Evolutionary conservation across 1,140 invertebrate species (phyloP).

Genomic region (Diorhabda sublineata): DNA sequence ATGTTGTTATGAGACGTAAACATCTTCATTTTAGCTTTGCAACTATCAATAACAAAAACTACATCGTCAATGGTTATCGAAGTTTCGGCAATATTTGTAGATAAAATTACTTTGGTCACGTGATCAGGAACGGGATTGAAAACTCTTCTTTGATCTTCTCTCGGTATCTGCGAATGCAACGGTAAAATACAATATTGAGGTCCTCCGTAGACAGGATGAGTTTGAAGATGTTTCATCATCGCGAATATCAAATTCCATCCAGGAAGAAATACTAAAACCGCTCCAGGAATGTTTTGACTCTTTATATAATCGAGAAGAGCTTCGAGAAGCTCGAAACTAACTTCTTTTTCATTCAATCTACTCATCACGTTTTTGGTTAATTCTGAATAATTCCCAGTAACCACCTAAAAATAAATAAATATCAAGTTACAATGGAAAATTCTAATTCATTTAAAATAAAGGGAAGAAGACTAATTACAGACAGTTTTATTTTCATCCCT

Average conservation of each 20-base stretch:
- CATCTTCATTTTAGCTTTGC: conserved; percentile 92
- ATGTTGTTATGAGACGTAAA: conserved; percentile 95
- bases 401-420: conserved; percentile 31
- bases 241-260: conserved; percentile 95
- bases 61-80: conserved; percentile 97
- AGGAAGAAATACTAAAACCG: conserved; percentile 87
- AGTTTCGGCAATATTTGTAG: conserved; percentile 91
- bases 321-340: conserved; percentile 90
- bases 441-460: neutral
- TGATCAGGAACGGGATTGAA: conserved; percentile 71
- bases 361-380: conserved; percentile 69
- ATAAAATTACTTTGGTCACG: conserved; percentile 76
- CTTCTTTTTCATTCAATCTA: conserved; percentile 80
- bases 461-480: neutral
- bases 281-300: conserved; percentile 67
- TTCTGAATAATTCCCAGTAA: conserved; percentile 52
- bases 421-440: neutral
- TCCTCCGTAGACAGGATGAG: conserved; percentile 72
- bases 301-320: conserved; percentile 74
- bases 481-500: neutral
- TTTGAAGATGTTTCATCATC: conserved; percentile 78
- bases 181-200: conserved; percentile 69
- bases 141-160: conserved; percentile 85
- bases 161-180: conserved; percentile 84
- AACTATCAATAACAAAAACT: conserved; percentile 92